Evolutionary conservation across 2,113 vertebrate genomes (phyloP).

Genomic region (Oryzias celebensis): DNA sequence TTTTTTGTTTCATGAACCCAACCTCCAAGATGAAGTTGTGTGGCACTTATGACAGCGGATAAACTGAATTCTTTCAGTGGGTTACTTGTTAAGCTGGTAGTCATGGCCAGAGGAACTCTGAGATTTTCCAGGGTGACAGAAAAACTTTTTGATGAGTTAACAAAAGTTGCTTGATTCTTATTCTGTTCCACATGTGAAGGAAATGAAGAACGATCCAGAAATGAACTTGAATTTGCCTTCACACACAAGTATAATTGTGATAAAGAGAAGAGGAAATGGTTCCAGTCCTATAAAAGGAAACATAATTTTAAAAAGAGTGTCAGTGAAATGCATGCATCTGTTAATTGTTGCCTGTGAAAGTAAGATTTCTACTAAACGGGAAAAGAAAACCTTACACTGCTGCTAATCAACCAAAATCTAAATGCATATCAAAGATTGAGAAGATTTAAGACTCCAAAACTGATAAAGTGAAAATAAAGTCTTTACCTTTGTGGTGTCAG

Average conservation of each 20-base stretch:
- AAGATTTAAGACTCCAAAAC: neutral
- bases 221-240: constrained; percentile 36
- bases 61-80: constrained; percentile 43
- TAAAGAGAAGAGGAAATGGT: constrained; percentile 68
- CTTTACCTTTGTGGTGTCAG: constrained; percentile 69
- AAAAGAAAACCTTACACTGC: neutral
- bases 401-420: neutral
- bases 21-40: constrained; percentile 72
- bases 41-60: constrained; percentile 50
- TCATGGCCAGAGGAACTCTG: constrained; percentile 62
- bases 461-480: neutral
- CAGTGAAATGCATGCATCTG: neutral
- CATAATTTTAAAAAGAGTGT: constrained; percentile 4
- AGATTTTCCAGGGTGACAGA: constrained; percentile 45
- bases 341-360: neutral
- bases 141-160: constrained; percentile 19
- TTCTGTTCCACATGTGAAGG: constrained; percentile 28
- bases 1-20: constrained; percentile 12
- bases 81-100: constrained; percentile 8
- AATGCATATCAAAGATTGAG: neutral
- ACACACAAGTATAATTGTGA: constrained; percentile 68
- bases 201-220: constrained; percentile 18
- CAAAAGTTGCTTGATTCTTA: constrained; percentile 13
- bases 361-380: neutral
- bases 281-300: constrained; percentile 74